phyloP scores from a whole-genome alignment of 2,797 vertebrate species.

The Manis pentadactyla region DNA sequence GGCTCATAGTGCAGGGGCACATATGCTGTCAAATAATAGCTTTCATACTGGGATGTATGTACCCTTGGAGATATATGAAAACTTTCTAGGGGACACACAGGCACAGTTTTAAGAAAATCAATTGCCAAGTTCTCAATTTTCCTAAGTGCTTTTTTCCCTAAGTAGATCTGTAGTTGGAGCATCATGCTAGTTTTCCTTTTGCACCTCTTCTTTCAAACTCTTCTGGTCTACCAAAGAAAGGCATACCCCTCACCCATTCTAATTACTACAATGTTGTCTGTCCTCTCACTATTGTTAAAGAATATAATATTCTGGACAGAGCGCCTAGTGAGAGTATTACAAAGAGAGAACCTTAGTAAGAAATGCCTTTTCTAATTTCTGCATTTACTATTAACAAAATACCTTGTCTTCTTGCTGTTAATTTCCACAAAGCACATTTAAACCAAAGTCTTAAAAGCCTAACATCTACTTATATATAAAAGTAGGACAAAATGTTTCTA shows the following conservation, averaged over 20 bases:
- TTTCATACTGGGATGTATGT: neutral
- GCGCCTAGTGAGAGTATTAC: neutral
- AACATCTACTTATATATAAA: slow-evolving; percentile 17
- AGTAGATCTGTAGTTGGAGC: neutral
- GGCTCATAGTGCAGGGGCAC: neutral
- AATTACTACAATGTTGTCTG: neutral
- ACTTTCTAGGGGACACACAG: neutral
- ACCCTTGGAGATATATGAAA: neutral
- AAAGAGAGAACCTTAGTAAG: neutral
- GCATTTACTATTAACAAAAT: neutral
- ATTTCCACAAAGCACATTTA: slow-evolving; percentile 56
- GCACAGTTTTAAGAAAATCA: neutral
- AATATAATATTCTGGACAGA: neutral
- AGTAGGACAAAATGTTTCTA: slow-evolving; percentile 2
- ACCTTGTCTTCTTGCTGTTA: neutral
- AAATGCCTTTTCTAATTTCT: neutral
- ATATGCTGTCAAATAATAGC: neutral
- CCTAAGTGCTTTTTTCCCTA: slow-evolving; percentile 2
- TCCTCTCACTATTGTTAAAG: neutral
- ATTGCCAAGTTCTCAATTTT: slow-evolving; percentile 33
- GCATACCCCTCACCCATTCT: neutral
- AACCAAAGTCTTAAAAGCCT: slow-evolving; percentile 42
- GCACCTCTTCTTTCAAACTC: slow-evolving; percentile 7
- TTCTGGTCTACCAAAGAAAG: slow-evolving; percentile 22
- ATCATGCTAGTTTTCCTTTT: neutral